phyloP scores from a whole-genome alignment of 1,140 invertebrate species.

The Drosophila tani region DNA sequence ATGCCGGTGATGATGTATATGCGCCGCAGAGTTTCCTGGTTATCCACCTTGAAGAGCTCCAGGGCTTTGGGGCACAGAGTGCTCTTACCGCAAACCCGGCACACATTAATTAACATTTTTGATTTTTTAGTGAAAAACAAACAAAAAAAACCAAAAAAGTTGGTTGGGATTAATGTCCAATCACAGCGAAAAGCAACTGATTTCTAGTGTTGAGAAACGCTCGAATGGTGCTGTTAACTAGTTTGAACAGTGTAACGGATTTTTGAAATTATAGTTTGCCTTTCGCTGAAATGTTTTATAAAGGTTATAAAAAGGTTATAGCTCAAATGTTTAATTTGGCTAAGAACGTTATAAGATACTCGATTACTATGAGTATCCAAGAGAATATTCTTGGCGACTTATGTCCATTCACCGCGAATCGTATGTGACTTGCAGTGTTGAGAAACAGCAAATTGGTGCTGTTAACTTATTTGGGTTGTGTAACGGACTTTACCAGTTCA shows the following conservation, averaged over 20 bases:
- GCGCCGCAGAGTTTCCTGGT: constrained; percentile 21
- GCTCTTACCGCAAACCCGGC: constrained; percentile 28
- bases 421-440: not conserved
- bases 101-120: constrained; percentile 45
- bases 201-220: constrained; percentile 3
- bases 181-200: not conserved
- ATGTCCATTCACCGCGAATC: not conserved
- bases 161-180: not conserved
- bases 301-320: not conserved
- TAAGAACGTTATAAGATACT: not conserved
- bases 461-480: not conserved
- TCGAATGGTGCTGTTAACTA: too few relatives aligned
- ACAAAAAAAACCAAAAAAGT: constrained; percentile 3
- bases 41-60: constrained; percentile 17
- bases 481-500: not conserved
- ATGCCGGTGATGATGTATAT: constrained; percentile 33
- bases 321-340: not conserved
- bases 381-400: not conserved
- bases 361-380: not conserved
- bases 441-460: not conserved
- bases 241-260: not conserved
- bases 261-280: not conserved
- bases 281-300: not conserved
- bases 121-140: constrained; percentile 4
- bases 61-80: constrained; percentile 31